Conservation (phyloP, 2,888 invertebrate genomes). For the Hydrotaea cyrtoneurina region DNA sequence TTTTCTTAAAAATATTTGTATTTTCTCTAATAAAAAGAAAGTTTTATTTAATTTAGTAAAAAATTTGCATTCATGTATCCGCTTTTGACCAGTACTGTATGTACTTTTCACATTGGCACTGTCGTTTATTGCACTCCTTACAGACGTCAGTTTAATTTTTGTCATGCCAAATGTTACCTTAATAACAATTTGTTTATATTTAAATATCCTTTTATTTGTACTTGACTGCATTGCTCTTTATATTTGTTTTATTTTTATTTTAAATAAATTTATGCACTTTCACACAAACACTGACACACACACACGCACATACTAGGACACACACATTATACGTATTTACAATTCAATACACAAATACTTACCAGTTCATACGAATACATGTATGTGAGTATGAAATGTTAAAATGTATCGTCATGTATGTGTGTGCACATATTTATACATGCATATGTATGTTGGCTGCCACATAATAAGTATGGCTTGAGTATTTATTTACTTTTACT, state of each 20-base stretch:
- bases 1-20: too few relatives aligned
- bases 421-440: neutral
- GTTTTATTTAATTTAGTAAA: too few relatives aligned
- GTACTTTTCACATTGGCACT: too few relatives aligned
- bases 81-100: too few relatives aligned
- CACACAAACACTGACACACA: neutral
- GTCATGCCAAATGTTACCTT: neutral
- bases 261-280: conserved; percentile 35
- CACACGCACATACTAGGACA: neutral
- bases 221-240: conserved; percentile 24
- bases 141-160: too few relatives aligned
- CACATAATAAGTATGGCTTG: conserved; percentile 2
- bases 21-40: too few relatives aligned
- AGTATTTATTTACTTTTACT: conserved; percentile 27
- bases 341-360: neutral
- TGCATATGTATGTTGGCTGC: neutral
- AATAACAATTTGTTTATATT: conserved; percentile 25
- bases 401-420: neutral
- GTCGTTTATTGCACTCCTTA: too few relatives aligned
- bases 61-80: too few relatives aligned
- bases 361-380: neutral
- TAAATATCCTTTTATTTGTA: conserved; percentile 30
- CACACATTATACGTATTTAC: neutral
- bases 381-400: neutral
- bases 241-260: conserved; percentile 1